Evolutionary conservation across 2,113 vertebrate genomes (phyloP).

Genomic region (Oenanthe melanoleuca): DNA sequence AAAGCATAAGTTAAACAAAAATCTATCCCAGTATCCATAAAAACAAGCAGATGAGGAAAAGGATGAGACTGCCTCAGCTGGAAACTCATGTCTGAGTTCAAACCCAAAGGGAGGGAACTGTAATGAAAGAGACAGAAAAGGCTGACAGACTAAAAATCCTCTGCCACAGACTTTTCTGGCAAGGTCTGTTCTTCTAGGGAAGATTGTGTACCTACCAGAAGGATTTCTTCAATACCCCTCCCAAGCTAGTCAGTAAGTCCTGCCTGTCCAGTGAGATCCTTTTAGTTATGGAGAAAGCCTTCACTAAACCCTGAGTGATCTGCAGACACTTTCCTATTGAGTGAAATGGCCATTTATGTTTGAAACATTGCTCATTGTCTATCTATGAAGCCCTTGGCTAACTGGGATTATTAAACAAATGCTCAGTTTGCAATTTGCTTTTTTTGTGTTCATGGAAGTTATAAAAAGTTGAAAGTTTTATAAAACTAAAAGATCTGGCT

Average conservation of each 20-base stretch:
- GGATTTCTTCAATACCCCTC: not conserved
- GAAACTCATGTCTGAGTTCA: not conserved
- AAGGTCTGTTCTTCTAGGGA: not conserved
- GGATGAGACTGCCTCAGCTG: not conserved
- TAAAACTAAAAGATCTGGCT: not conserved
- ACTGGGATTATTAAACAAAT: not conserved
- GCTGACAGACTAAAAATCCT: not conserved
- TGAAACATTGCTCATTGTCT: not conserved
- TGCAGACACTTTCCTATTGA: not conserved
- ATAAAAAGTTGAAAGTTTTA: not conserved
- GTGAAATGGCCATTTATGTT: not conserved
- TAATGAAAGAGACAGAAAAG: not conserved
- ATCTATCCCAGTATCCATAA: not conserved
- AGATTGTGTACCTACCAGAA: not conserved
- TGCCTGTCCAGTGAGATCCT: not conserved
- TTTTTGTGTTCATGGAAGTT: not conserved
- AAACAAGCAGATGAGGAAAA: not conserved
- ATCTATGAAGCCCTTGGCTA: not conserved
- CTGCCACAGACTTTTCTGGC: not conserved
- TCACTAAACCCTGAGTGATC: not conserved
- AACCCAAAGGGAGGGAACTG: not conserved
- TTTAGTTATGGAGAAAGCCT: not conserved
- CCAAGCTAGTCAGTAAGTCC: not conserved
- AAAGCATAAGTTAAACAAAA: not conserved
- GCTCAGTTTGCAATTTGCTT: not conserved